These are phyloP conservation scores for Brachionus koreanus DNA, from an alignment of 1,140 invertebrate species.

Conservation along the genomic window DNA sequence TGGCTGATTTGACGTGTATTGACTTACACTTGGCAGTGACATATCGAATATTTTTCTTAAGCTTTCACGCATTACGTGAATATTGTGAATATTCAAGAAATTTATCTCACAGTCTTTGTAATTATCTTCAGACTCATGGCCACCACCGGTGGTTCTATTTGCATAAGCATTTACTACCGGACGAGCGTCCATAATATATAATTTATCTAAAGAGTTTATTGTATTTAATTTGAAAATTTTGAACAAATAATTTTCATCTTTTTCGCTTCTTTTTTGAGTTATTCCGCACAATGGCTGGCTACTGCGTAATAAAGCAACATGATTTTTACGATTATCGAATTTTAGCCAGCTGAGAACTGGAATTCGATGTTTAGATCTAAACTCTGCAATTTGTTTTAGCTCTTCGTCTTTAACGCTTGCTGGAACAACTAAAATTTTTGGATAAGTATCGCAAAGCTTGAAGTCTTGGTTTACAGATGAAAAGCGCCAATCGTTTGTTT, in stretches of 20 bases:
- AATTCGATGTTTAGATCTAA: slow-evolving; percentile 77
- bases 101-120: slow-evolving; percentile 99
- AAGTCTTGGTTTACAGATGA: not conserved
- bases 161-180: slow-evolving; percentile 87
- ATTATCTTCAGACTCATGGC: slow-evolving; percentile 96
- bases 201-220: slow-evolving; percentile 23
- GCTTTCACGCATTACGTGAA: slow-evolving; percentile 91
- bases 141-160: slow-evolving; percentile 94
- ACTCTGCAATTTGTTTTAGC: slow-evolving; percentile 75
- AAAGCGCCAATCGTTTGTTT: slow-evolving; percentile 8
- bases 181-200: slow-evolving; percentile 22
- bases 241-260: slow-evolving; percentile 81
- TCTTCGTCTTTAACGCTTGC: slow-evolving; percentile 75
- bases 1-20: not conserved
- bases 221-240: slow-evolving; percentile 49
- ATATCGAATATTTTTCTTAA: slow-evolving; percentile 69
- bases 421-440: slow-evolving; percentile 79
- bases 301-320: slow-evolving; percentile 75
- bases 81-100: slow-evolving; percentile 98
- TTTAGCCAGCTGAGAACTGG: slow-evolving; percentile 82
- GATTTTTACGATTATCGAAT: slow-evolving; percentile 72
- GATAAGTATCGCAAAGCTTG: slow-evolving; percentile 74
- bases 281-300: slow-evolving; percentile 89
- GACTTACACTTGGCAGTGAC: not conserved
- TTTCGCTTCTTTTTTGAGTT: slow-evolving; percentile 79